Base-by-base conservation (phyloP, 35 echinoderm and acorn worm species). In the Eucidaris tribuloides region DNA sequence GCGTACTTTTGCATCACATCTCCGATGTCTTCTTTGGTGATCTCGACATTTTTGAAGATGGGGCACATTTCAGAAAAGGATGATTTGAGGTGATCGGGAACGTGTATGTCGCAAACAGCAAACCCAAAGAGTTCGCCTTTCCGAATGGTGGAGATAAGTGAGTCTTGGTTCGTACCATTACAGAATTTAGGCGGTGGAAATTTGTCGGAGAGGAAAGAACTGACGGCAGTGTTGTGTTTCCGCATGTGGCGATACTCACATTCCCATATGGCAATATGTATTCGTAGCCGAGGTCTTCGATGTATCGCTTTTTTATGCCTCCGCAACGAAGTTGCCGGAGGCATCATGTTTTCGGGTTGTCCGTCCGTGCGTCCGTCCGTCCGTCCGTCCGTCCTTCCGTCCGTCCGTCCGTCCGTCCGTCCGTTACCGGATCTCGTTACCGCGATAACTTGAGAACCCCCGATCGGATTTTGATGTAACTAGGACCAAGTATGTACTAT, bases 11-110 rank as follows among this genome's bases (percentile, higher is more conserved):
- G 0, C 79, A 81, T 81, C 1, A 3, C 3, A 13, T 58, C 4
- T 0, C 79, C 57, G 31, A 60, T 81, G 46, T 81, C 46, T 0
- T 57, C 5, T 5, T 29, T 13, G 0, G 79, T 59, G 28, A 81
- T 64, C 7, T 65, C 24, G 6, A 39, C 42, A 2, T 81, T 81
- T 44, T 81, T 81, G 41, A 81, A 81, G 27, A 81, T 58, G 42
- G 74, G 39, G 25, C 40, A 5, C 74, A 78, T 78, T 28, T 78
- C 74, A 7, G 38, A 15, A 25, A 78, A 78, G 24, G 15, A 45
- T 17, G 17, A 3, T 45, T n/a, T 15, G 3, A 43, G 38, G 19
- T 78, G 3, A 0, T 13, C 15, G 18, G 74, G 74, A 0, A 78
- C 39, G 7, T 25, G 37, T 14, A 78, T 2, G 2, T 78, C 74